Conservation (phyloP, 1,140 invertebrate genomes). For the Metaphire vulgaris region DNA sequence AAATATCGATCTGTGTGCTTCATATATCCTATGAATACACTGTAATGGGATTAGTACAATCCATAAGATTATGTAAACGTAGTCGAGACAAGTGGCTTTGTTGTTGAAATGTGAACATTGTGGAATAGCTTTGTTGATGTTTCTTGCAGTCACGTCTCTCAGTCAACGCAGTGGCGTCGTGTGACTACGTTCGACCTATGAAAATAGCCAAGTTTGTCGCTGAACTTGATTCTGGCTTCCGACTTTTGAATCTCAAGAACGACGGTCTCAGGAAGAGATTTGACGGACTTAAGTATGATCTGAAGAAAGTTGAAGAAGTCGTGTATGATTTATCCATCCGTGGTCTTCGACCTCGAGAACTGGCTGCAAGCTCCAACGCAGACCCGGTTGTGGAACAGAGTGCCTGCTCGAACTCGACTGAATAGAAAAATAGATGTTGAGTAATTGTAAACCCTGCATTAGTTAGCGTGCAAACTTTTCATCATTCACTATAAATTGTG, state of each 20-base stretch:
- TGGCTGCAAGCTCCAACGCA: background rate
- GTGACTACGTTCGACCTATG: slow-evolving; percentile 68
- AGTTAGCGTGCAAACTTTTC: background rate
- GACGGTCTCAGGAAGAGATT: slow-evolving; percentile 78
- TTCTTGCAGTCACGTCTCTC: slow-evolving; percentile 61
- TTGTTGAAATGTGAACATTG: too few species aligned
- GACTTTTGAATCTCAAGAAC: slow-evolving; percentile 82
- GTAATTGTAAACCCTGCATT: background rate
- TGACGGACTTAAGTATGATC: slow-evolving; percentile 83
- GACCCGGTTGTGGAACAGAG: background rate
- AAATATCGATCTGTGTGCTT: too few species aligned
- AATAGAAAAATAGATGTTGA: background rate
- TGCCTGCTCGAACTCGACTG: background rate
- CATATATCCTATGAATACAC: too few species aligned
- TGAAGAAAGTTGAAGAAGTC: slow-evolving; percentile 90
- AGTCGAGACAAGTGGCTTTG: too few species aligned
- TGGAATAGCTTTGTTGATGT: slow-evolving; percentile 3
- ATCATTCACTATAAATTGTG: too few species aligned
- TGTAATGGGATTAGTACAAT: too few species aligned
- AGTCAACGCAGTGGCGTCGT: slow-evolving; percentile 75
- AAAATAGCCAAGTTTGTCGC: slow-evolving; percentile 78
- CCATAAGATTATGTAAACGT: too few species aligned
- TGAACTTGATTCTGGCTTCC: slow-evolving; percentile 79
- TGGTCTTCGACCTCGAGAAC: slow-evolving; percentile 55
- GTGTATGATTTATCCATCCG: slow-evolving; percentile 86